phyloP scores from a whole-genome alignment of 2,888 invertebrate species.

The Tetranychus truncatus region DNA sequence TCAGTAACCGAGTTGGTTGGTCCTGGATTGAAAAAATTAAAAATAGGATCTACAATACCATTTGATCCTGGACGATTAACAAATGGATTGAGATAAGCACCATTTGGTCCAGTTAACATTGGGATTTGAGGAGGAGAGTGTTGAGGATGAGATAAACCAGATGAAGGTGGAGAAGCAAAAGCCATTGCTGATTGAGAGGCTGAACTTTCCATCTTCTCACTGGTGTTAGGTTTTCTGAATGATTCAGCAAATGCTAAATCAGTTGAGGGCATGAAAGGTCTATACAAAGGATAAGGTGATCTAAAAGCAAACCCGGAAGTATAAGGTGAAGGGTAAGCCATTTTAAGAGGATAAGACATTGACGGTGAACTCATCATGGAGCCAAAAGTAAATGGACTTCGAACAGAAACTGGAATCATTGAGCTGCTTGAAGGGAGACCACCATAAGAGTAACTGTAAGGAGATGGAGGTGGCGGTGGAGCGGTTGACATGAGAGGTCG shows the following conservation, averaged over 20 bases:
- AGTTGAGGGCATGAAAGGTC: not conserved
- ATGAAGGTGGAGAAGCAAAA: not conserved
- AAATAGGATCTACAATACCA: not conserved
- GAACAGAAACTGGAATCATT: conserved; percentile 2
- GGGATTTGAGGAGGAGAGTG: not conserved
- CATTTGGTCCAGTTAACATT: not conserved
- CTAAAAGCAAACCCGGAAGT: not conserved
- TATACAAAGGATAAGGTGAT: not conserved
- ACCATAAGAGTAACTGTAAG: not conserved
- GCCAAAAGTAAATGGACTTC: not conserved
- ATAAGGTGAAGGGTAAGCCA: not conserved
- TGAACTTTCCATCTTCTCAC: conserved; percentile 4
- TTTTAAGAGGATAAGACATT: not conserved
- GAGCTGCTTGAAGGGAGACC: not conserved
- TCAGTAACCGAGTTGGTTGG: not conserved
- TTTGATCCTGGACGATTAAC: conserved; percentile 7
- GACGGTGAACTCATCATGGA: not conserved
- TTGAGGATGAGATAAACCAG: not conserved
- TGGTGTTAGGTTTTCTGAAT: not conserved
- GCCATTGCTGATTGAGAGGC: not conserved
- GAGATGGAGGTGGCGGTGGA: conserved; percentile 1
- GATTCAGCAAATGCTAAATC: conserved; percentile 6
- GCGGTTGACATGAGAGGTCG: not conserved
- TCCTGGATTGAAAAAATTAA: conserved; percentile 8
- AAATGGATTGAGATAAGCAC: not conserved